phyloP scores from a whole-genome alignment of 2,797 vertebrate species.

The Aplochiton taeniatus region DNA sequence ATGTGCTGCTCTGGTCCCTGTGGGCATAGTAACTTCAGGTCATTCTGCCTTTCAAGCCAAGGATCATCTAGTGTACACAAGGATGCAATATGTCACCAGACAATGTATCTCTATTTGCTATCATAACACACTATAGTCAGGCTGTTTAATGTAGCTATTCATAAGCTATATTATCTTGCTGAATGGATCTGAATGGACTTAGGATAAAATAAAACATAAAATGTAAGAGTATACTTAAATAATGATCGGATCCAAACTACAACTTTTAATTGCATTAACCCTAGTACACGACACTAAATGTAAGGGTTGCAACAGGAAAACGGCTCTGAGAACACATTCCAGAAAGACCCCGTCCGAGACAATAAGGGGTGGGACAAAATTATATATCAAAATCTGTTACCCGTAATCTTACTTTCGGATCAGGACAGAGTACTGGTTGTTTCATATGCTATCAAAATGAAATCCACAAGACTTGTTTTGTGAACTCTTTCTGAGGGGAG shows the following conservation, averaged over 20 bases:
- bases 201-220: no score
- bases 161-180: no score
- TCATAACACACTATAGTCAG: neutral
- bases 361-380: slow-evolving; percentile 79
- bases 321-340: slow-evolving; percentile 78
- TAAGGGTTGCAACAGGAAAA: slow-evolving; percentile 80
- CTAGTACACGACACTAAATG: slow-evolving; percentile 59
- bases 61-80: no score
- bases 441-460: slow-evolving; percentile 35
- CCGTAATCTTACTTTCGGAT: slow-evolving; percentile 68
- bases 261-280: slow-evolving; percentile 46
- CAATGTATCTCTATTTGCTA: no score
- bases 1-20: slow-evolving; percentile 1
- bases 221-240: no score
- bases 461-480: slow-evolving; percentile 22
- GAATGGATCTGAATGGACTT: no score
- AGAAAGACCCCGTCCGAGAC: slow-evolving; percentile 64
- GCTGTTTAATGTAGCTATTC: neutral
- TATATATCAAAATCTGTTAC: slow-evolving; percentile 56
- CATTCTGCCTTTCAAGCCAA: neutral
- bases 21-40: slow-evolving; percentile 8
- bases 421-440: slow-evolving; percentile 40
- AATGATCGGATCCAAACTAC: neutral
- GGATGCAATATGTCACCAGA: no score
- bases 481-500: slow-evolving; percentile 52